Conservation (phyloP, 1,140 invertebrate species). For the Brachionus manjavacas region DNA sequence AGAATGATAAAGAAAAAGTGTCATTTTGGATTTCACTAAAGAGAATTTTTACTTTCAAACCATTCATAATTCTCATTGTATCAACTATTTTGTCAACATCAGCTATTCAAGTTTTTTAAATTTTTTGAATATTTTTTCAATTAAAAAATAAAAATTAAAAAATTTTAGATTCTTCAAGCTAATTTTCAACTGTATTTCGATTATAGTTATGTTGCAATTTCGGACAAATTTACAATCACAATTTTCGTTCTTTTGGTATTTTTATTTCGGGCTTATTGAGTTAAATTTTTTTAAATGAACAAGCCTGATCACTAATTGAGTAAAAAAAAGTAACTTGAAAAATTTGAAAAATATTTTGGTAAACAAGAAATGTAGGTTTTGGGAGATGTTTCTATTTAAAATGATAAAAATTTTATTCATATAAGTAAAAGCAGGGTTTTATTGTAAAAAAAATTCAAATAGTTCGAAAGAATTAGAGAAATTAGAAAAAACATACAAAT, state of each 20-base stretch:
- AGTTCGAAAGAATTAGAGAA: no score
- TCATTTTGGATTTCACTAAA: not conserved
- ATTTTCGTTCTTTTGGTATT: conserved; percentile 15
- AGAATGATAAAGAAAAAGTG: not conserved
- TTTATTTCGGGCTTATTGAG: not conserved
- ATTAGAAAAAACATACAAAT: no score
- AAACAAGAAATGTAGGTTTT: no score
- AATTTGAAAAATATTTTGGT: no score
- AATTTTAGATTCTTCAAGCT: not conserved
- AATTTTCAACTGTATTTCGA: conserved; percentile 40
- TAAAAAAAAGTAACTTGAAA: no score
- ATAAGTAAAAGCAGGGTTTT: no score
- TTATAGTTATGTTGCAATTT: conserved; percentile 13
- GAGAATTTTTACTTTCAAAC: conserved; percentile 31
- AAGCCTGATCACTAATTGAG: no score
- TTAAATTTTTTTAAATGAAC: no score
- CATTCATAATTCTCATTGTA: conserved; percentile 26
- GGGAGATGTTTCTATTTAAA: no score
- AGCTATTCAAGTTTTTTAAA: conserved; percentile 3
- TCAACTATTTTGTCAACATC: conserved; percentile 1
- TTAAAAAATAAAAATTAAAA: not conserved
- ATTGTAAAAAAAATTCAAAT: no score
- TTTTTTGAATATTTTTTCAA: not conserved
- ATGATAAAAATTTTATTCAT: no score
- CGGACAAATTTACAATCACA: not conserved